Conservation (phyloP, 2,113 vertebrate genomes). For the human (Homo sapiens) region GRCh38 chr16:49181501-49182000, state of each 20-base stretch:
- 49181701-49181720: background rate
- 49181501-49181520: background rate
- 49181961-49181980: slow-evolving; percentile 42
- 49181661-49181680: background rate
- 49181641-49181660: background rate
- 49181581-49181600: background rate
- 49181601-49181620: rapidly evolving
- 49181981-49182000: slow-evolving; percentile 81
- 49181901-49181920: slow-evolving; percentile 41
- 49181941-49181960: background rate
- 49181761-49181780: background rate
- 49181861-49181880: background rate
- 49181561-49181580: background rate
- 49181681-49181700: background rate
- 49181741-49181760: background rate
- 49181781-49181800: background rate
- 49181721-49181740: background rate
- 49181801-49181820: background rate
- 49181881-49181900: rapidly evolving
- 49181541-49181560: rapidly evolving
- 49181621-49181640: background rate
- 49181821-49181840: background rate
- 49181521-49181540: background rate
- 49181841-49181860: background rate
- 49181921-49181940: background rate